These are phyloP conservation scores for Rhinoraja longicauda DNA, from an alignment of 2,797 vertebrate species.

Conservation along the genomic window DNA sequence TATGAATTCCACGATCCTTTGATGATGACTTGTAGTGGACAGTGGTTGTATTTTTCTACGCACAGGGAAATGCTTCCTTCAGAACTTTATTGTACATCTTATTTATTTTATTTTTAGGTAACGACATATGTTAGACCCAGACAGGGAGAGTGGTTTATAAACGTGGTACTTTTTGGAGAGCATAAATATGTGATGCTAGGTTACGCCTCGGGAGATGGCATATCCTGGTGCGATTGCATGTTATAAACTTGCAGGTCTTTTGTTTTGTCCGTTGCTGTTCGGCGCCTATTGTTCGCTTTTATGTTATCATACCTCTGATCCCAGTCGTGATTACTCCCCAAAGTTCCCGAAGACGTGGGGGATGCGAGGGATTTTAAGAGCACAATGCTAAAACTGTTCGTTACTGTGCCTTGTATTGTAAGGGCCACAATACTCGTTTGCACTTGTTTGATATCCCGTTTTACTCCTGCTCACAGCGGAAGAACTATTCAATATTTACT, in stretches of 20 bases:
- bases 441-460: slow-evolving; percentile 41
- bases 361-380: slow-evolving; percentile 34
- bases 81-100: background rate
- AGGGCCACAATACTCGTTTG: slow-evolving; percentile 40
- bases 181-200: slow-evolving; percentile 10
- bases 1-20: slow-evolving; percentile 22
- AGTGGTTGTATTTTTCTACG: too few species aligned
- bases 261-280: slow-evolving; percentile 33
- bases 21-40: background rate
- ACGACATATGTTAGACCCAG: background rate
- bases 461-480: slow-evolving; percentile 40
- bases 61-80: background rate
- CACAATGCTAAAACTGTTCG: slow-evolving; percentile 41
- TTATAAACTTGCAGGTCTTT: slow-evolving; percentile 35
- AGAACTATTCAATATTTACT: slow-evolving; percentile 40
- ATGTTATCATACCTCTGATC: slow-evolving; percentile 41
- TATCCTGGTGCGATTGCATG: slow-evolving; percentile 37
- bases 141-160: background rate
- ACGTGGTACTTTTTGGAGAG: background rate
- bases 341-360: slow-evolving; percentile 39
- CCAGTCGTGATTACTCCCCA: slow-evolving; percentile 36
- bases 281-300: slow-evolving; percentile 38
- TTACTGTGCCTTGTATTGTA: slow-evolving; percentile 36
- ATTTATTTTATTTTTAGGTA: slow-evolving; percentile 9
- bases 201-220: slow-evolving; percentile 12